These are phyloP conservation scores for Rhagoletis zephyria DNA, from an alignment of 1,140 invertebrate genomes.

Conservation along the genomic window DNA sequence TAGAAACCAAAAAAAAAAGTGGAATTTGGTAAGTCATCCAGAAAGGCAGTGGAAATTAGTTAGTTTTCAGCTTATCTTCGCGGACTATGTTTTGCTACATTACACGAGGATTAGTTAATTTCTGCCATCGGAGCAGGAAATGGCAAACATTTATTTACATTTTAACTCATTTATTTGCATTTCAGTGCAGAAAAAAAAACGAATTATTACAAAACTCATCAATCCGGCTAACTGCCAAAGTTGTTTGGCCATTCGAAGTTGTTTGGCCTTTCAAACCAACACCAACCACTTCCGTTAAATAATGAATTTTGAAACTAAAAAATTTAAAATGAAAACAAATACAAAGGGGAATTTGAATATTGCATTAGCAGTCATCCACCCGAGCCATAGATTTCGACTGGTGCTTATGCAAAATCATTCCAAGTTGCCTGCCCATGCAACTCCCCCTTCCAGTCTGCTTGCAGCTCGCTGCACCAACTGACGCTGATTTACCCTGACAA, in stretches of 20 bases:
- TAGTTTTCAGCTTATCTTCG: too few species aligned
- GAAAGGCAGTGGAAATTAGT: too few species aligned
- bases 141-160: too few species aligned
- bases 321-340: background rate
- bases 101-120: too few species aligned
- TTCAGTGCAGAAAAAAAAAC: too few species aligned
- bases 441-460: background rate
- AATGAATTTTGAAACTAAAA: constrained; percentile 1
- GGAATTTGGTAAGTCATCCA: too few species aligned
- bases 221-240: too few species aligned
- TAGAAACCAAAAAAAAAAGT: too few species aligned
- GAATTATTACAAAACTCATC: too few species aligned
- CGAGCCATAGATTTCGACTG: background rate
- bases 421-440: background rate
- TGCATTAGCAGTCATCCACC: background rate
- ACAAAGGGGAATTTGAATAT: background rate
- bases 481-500: background rate
- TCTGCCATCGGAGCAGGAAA: too few species aligned
- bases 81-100: too few species aligned
- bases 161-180: too few species aligned
- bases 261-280: background rate
- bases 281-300: background rate
- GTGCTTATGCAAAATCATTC: background rate
- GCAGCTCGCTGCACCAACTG: background rate
- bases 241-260: background rate